These are phyloP conservation scores for Brachypterus glaber DNA, from an alignment of 2,888 invertebrate genomes.

Conservation along the genomic window DNA sequence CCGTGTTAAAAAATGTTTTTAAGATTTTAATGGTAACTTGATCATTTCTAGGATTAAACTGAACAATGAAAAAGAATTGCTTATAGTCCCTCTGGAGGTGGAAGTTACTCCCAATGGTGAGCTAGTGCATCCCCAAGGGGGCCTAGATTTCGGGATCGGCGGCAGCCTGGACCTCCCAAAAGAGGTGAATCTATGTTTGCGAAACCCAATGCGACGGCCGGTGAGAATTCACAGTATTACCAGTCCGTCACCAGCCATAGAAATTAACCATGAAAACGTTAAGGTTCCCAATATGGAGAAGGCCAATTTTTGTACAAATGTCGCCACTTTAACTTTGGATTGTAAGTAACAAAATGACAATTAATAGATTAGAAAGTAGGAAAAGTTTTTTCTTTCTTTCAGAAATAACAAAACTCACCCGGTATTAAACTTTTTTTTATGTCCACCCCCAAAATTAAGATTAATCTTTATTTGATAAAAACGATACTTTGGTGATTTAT, in stretches of 20 bases:
- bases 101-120: constrained; percentile 63
- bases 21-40: too few species aligned
- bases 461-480: too few species aligned
- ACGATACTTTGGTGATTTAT: too few species aligned
- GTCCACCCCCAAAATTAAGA: too few species aligned
- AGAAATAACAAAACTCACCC: too few species aligned
- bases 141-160: constrained; percentile 75
- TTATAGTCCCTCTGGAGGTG: constrained; percentile 77
- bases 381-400: too few species aligned
- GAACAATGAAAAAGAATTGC: constrained; percentile 54
- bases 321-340: constrained; percentile 61
- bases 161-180: constrained; percentile 59
- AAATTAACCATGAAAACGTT: constrained; percentile 56
- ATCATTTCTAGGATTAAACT: constrained; percentile 58
- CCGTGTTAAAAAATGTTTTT: too few species aligned
- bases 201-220: constrained; percentile 56
- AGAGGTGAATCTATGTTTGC: constrained; percentile 51
- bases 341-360: too few species aligned
- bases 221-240: constrained; percentile 55
- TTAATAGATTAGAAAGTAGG: too few species aligned
- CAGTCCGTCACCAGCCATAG: constrained; percentile 55
- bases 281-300: constrained; percentile 54
- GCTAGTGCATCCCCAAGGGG: constrained; percentile 64
- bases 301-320: constrained; percentile 41
- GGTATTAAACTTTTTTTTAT: too few species aligned